Evolutionary conservation across 2,113 vertebrate species (phyloP), one percentile per base, ranked within the genome.

Genomic region (Dromas ardeola): DNA sequence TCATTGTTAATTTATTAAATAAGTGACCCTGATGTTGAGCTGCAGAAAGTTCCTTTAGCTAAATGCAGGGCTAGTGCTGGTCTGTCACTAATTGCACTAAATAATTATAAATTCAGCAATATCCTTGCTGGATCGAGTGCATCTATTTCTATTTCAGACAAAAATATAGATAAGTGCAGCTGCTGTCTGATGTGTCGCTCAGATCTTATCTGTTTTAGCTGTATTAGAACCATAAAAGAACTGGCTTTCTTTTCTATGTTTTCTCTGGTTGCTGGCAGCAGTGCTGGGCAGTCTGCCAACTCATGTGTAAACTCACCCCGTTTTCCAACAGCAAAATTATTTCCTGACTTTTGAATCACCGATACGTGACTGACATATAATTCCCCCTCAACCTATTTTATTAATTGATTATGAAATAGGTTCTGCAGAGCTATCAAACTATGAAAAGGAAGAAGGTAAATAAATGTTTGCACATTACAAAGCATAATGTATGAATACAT

Each of bases 151-250:
- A 21, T 85, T 89, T 86, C 53, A 77, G 76, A 83, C 45, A 81
- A 94, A 82, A 95, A 86, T 16, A 89, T 0, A 95, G 70, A 8
- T 34, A 76, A 87, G 9, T 65, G 58, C 18, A 88, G 61, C 29
- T 1, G 17, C 67, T 66, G 32, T 67, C 81, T 93, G 36, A 91
- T 50, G 20, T n/a, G 69, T 38, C 65, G 10, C 79, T 94, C 69
- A 96, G 87, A 96, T 86, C 82, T 95, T 70, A 71, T 71, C 82
- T 91, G 89, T 40, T 97, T 93, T 83, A 94, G 42, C 36, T 94
- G 65, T 85, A 72, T 93, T 87, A 91, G 77, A 94, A 93, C 74
- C 76, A 83, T 94, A 97, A 90, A 91, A 96, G 97, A 98, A 97
- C 93, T 96, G 92, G 70, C 69, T 95, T 72, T 32, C 72, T 79